Evolutionary conservation across 2,888 invertebrate genomes (phyloP).

Genomic region (Parnassius glacialis): DNA sequence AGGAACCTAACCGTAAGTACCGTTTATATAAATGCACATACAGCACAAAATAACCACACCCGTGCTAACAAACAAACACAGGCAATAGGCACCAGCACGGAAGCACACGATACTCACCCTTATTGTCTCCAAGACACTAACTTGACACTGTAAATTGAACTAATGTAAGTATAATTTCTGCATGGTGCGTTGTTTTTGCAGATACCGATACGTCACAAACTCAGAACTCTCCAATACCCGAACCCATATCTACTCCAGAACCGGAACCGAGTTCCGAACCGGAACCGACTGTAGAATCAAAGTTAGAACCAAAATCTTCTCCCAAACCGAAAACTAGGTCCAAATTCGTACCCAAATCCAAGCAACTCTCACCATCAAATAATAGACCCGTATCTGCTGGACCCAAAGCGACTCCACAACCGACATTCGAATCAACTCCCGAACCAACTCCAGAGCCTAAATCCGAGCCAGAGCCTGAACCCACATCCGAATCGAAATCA

Average conservation of each 20-base stretch:
- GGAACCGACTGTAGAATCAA: constrained; percentile 43
- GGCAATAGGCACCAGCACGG: constrained; percentile 27
- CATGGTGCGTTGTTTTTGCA: constrained; percentile 75
- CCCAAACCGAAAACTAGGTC: constrained; percentile 52
- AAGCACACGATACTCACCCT: constrained; percentile 23
- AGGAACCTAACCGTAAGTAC: constrained; percentile 35
- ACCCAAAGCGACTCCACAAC: constrained; percentile 53
- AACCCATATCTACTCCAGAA: constrained; percentile 48
- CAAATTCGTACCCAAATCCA: constrained; percentile 53
- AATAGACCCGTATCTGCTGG: constrained; percentile 63
- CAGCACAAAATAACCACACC: constrained; percentile 34
- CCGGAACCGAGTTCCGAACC: constrained; percentile 46
- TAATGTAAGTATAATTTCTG: constrained; percentile 44
- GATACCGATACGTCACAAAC: constrained; percentile 71
- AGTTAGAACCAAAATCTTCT: constrained; percentile 49
- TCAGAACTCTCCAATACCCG: constrained; percentile 37
- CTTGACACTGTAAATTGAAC: constrained; percentile 1
- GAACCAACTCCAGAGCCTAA: constrained; percentile 57
- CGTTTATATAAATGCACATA: constrained; percentile 6
- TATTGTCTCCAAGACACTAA: constrained; percentile 19
- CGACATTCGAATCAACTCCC: constrained; percentile 60
- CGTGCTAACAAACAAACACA: constrained; percentile 37
- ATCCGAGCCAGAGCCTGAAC: constrained; percentile 55
- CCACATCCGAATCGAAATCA: constrained; percentile 49
- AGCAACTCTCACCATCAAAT: constrained; percentile 57